These are phyloP conservation scores for Drosophila koepferae DNA, from an alignment of 2,888 invertebrate species.

Conservation along the genomic window DNA sequence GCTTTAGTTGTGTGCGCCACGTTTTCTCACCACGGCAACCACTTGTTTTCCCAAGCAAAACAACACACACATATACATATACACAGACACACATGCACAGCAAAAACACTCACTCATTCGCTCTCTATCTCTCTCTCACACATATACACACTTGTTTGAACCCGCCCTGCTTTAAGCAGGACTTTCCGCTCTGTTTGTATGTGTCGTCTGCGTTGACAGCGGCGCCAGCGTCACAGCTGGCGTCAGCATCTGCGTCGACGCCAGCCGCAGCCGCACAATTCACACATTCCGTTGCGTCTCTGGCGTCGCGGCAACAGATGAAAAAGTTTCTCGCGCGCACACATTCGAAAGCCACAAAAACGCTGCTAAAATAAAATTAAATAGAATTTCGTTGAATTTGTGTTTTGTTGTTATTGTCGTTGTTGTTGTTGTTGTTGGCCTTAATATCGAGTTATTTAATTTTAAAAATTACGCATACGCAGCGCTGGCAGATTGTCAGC, in stretches of 20 bases:
- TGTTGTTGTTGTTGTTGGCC: neutral
- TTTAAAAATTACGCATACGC: conserved; percentile 48
- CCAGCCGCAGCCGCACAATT: conserved; percentile 40
- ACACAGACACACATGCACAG: conserved; percentile 18
- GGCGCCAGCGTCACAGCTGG: conserved; percentile 9
- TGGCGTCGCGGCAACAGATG: conserved; percentile 70
- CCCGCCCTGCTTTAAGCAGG: conserved; percentile 40
- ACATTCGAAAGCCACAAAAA: conserved; percentile 35
- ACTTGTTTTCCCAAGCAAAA: conserved; percentile 84
- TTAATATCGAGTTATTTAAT: conserved; percentile 21
- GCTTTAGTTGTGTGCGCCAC: conserved; percentile 51
- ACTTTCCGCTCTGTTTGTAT: conserved; percentile 55
- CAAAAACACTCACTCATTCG: conserved; percentile 28
- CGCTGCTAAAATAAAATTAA: conserved; percentile 16
- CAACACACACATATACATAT: conserved; percentile 59
- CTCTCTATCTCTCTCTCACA: conserved; percentile 2
- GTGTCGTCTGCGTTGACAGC: conserved; percentile 29
- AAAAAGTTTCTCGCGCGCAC: conserved; percentile 68
- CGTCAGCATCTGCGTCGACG: conserved; percentile 39
- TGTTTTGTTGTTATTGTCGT: conserved; percentile 5
- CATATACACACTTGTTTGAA: neutral
- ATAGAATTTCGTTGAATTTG: conserved; percentile 17
- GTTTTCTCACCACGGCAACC: conserved; percentile 83
- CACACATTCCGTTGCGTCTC: conserved; percentile 59
- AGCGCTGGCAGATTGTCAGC: conserved; percentile 29